A percentile compares a stretch with the other conserved stretches of the same genome.
Conservation (phyloP, 1,140 invertebrate species). For the Drosophila watanabei region DNA sequence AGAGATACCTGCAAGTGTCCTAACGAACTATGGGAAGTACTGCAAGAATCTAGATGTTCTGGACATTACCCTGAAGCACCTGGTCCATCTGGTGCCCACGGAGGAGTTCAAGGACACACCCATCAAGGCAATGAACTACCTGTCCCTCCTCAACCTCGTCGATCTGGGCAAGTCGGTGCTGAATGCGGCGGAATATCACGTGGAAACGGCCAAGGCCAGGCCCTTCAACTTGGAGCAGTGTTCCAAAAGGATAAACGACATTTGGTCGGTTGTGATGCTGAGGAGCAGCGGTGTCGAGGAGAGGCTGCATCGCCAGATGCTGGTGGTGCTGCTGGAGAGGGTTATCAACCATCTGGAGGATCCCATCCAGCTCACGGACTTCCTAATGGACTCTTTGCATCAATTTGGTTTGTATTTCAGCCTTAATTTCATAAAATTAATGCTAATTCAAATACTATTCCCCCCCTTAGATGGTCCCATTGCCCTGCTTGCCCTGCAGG, state of each 20-base stretch:
- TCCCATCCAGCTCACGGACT: slow-evolving; percentile 95
- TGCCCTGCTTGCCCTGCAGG: slow-evolving; percentile 96
- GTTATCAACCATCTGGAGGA: slow-evolving; percentile 93
- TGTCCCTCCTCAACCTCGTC: slow-evolving; percentile 88
- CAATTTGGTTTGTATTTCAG: slow-evolving; percentile 87
- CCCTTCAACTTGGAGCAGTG: slow-evolving; percentile 84
- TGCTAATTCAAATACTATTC: background rate
- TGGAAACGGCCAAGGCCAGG: slow-evolving; percentile 12
- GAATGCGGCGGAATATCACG: slow-evolving; percentile 43
- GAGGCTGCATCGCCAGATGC: slow-evolving; percentile 91
- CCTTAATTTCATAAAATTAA: background rate
- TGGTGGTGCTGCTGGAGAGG: slow-evolving; percentile 93
- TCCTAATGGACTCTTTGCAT: slow-evolving; percentile 95
- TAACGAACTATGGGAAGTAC: slow-evolving; percentile 89
- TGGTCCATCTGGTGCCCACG: slow-evolving; percentile 86
- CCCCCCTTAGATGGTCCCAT: slow-evolving; percentile 91
- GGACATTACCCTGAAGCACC: slow-evolving; percentile 87
- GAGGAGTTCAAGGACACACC: slow-evolving; percentile 37
- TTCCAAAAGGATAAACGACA: slow-evolving; percentile 88
- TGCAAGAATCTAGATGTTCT: slow-evolving; percentile 88
- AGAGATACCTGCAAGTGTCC: slow-evolving; percentile 73
- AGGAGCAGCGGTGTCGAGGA: slow-evolving; percentile 88
- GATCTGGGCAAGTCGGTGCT: slow-evolving; percentile 57
- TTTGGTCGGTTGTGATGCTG: slow-evolving; percentile 90
- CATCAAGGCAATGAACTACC: slow-evolving; percentile 88